phyloP scores from a whole-genome alignment of 2,888 invertebrate genomes.

The Hypsopygia costalis region DNA sequence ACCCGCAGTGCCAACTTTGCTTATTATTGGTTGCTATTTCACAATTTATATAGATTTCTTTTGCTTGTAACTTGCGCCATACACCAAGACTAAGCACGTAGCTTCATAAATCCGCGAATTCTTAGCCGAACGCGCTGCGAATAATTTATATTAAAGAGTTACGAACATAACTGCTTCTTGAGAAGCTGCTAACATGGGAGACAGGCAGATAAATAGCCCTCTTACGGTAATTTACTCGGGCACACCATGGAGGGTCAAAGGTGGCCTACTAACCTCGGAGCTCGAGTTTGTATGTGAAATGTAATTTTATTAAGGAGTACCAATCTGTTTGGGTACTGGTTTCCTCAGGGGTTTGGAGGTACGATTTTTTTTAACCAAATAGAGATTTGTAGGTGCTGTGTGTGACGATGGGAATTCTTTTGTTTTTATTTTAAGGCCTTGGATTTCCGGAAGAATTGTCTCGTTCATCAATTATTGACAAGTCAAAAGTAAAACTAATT shows the following conservation, averaged over 20 bases:
- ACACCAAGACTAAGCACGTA: constrained; percentile 32
- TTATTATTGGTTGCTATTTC: no score
- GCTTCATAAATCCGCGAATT: constrained; percentile 47
- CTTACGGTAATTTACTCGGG: neutral
- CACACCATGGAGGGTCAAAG: neutral
- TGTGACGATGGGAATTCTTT: no score
- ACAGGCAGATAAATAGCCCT: neutral
- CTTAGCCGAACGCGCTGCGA: constrained; percentile 35
- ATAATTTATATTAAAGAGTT: constrained; percentile 47
- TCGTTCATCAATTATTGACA: no score
- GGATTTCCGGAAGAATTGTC: no score
- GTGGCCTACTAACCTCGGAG: constrained; percentile 1
- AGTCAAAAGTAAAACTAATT: no score
- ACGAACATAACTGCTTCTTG: constrained; percentile 21
- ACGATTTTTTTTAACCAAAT: no score
- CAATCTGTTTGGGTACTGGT: no score
- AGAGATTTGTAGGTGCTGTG: no score
- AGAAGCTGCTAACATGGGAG: constrained; percentile 25
- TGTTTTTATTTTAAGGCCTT: no score
- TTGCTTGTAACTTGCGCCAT: constrained; percentile 15
- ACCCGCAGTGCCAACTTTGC: no score
- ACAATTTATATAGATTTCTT: constrained; percentile 12
- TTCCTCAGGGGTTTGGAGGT: no score
- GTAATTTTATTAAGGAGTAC: no score
- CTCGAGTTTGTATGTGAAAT: neutral